Base-by-base conservation (phyloP, 2,797 vertebrate genomes). In the Perodicticus potto region DNA sequence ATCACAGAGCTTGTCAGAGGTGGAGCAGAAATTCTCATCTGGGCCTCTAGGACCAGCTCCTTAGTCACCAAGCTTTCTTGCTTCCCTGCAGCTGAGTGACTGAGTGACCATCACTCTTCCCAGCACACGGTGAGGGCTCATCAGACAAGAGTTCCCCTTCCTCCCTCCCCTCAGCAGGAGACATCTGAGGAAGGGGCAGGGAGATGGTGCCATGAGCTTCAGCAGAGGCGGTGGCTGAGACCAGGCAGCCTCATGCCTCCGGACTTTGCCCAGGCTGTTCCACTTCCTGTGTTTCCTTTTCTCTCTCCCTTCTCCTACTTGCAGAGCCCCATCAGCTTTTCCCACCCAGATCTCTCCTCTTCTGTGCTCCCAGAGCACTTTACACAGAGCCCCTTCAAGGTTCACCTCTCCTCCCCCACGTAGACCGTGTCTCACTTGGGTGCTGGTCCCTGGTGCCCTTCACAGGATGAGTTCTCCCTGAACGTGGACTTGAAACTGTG, bases 381-480 rank as follows among this genome's bases (percentile, higher is more conserved):
- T 53, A 3, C 23, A 13, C 13, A 45, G 53, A 72, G 27, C 32
- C 7, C 27, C 4, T 27, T 11, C 12, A 1, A 17, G 40, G 25
- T 49, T 34, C 5, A 1, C 32, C 57, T 37, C 25, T 1, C 3
- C n/a, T 67, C 19, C 17, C n/a, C 34, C 2, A 1, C 14, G 0
- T 0, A 2, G 27, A 0, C 10, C 11, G 6, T 3, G 43, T 67
- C 67, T 67, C 37, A 19, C 14, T 27, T 34, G 32, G 13, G 3
- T 14, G 53, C 67, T 59, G 19, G 57, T 57, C 17, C 7, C 2
- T 5, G 22, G 63, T 0, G 6, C 69, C 10, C 0, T 0, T 49
- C 67, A 16, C n/a, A 19, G 37, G 13, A 6, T 9, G 19, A 25
- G n/a, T 29, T 25, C 23, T 55, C 53, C 17, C 5, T 45, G 14